Evolutionary conservation across 1,140 invertebrate species (phyloP), one percentile per base, ranked within the genome.

Genomic region (Homarus americanus): DNA sequence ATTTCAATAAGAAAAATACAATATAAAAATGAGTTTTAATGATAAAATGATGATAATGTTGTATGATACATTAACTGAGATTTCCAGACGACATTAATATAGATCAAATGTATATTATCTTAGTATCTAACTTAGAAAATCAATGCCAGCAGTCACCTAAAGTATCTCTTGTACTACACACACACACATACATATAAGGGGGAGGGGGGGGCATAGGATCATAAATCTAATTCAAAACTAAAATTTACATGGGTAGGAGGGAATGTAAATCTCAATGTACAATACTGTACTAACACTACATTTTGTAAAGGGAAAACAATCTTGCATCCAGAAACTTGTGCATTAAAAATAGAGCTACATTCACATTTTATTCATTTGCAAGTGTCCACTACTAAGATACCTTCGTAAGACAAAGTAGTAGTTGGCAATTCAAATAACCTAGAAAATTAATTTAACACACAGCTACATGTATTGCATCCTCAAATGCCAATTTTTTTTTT

Each of bases 21-120:
- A 76, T 76, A 76, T 76, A 76, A 40, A 76, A 40, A 76, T 76
- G 40, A 76, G 36, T 40, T 76, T 40, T 76, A 76, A 40, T 40
- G 36, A 76, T 40, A 76, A 69, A 69, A 69, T 69, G 63, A 69
- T 69, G 63, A 69, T 69, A 69, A 69, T 69, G 63, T 69, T 69
- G 63, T 69, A 69, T 69, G 63, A 69, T 69, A 69, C 63, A 69
- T 69, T 32, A 69, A 69, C 63, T 69, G 63, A 69, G 63, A 69
- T 69, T 69, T 69, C 63, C 28, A 69, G 58, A 63, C 5, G n/a
- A 69, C 63, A 69, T 69, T 32, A 69, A 69, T 69, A 69, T 2
- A 69, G 63, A 28, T 32, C 12, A 69, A 28, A 28, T 69, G 17
- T 69, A 32, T 69, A 69, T 32, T 32, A 32, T 49, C 44, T 49